Percentiles rank a stretch among this genome's conserved stretches.
These are phyloP conservation scores for Desmophyllum pertusum DNA, from an alignment of 92 coral and sea anemone genomes.

Conservation along the genomic window DNA sequence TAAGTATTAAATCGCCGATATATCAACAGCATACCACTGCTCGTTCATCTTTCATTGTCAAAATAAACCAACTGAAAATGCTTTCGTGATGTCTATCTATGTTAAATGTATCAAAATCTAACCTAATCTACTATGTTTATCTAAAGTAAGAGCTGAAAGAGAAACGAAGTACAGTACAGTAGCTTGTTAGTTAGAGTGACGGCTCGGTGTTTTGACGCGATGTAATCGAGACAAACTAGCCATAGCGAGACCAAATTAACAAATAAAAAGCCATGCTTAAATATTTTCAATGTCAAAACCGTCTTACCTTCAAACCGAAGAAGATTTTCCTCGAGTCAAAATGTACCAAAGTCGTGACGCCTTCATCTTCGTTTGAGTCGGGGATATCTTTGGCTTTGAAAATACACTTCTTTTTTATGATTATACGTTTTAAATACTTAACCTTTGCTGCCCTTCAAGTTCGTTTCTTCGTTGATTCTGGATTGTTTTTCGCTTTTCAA, in stretches of 20 bases:
- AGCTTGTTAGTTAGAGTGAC: background rate
- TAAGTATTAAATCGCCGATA: background rate
- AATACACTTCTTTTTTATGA: background rate
- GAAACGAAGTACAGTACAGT: background rate
- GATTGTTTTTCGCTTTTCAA: slow-evolving; percentile 5
- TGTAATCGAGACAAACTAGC: background rate
- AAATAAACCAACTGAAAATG: background rate
- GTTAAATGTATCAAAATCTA: background rate
- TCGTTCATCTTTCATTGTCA: background rate
- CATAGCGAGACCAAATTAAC: background rate
- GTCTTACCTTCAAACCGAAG: slow-evolving; percentile 24
- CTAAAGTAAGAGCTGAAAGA: background rate
- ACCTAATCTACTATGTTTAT: background rate
- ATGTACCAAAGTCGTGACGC: background rate
- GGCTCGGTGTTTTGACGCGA: background rate
- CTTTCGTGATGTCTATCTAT: background rate
- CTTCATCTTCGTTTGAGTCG: background rate
- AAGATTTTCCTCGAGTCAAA: background rate
- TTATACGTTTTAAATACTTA: background rate
- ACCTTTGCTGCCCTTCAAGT: slow-evolving; percentile 25
- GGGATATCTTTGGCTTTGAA: background rate
- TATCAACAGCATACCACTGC: background rate
- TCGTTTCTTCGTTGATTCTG: background rate
- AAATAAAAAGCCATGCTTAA: background rate
- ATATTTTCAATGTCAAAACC: background rate